These are phyloP conservation scores for Orgyia antiqua DNA, from an alignment of 2,888 invertebrate genomes.

Conservation along the genomic window DNA sequence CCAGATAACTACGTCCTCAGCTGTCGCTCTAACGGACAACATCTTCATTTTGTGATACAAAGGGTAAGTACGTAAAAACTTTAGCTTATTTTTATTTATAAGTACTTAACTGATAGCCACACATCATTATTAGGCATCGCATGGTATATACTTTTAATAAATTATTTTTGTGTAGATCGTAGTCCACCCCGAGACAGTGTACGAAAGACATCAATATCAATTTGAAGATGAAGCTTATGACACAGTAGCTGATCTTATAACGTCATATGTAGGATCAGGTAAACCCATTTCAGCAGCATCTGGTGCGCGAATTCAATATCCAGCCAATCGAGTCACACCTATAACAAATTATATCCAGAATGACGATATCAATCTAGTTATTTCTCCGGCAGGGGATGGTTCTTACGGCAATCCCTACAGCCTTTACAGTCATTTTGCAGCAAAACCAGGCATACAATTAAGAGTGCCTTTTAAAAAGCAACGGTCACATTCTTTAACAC, in stretches of 20 bases:
- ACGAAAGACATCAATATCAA: slow-evolving; percentile 93
- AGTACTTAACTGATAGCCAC: too few species aligned
- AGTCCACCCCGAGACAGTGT: slow-evolving; percentile 93
- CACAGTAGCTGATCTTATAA: slow-evolving; percentile 94
- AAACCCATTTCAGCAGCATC: slow-evolving; percentile 93
- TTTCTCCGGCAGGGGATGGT: slow-evolving; percentile 53
- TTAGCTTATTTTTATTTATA: too few species aligned
- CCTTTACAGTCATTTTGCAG: slow-evolving; percentile 67
- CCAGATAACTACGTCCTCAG: slow-evolving; percentile 97
- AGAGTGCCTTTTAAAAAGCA: slow-evolving; percentile 74
- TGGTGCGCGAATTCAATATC: slow-evolving; percentile 91
- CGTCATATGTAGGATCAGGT: slow-evolving; percentile 94
- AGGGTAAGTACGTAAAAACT: slow-evolving; percentile 73
- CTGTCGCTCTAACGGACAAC: slow-evolving; percentile 87
- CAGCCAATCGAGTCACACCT: slow-evolving; percentile 89
- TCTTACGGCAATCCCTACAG: slow-evolving; percentile 66
- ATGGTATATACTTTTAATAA: too few species aligned
- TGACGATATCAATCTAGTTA: slow-evolving; percentile 51
- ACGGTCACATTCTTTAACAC: slow-evolving; percentile 88
- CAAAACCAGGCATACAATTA: slow-evolving; percentile 59
- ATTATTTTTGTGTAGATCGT: slow-evolving; percentile 85
- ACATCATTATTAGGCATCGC: too few species aligned
- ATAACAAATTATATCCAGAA: slow-evolving; percentile 81
- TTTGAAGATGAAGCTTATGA: slow-evolving; percentile 97
- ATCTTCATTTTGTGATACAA: slow-evolving; percentile 96